A percentile compares a stretch with the other conserved stretches of the same genome.
These are phyloP conservation scores for Leuctra nigra DNA, from an alignment of 2,888 invertebrate genomes.

Conservation along the genomic window DNA sequence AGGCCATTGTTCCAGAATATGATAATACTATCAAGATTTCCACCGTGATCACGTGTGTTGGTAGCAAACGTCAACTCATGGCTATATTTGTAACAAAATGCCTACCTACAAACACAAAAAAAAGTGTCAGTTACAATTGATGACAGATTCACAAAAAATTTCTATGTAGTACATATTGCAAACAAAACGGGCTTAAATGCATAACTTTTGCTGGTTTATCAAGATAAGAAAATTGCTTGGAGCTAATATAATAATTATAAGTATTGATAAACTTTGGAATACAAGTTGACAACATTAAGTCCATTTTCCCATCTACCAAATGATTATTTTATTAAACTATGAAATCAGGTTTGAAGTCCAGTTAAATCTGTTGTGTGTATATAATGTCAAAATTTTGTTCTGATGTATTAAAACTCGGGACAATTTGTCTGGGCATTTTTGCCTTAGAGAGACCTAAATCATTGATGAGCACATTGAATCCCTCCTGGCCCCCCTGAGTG, in stretches of 20 bases:
- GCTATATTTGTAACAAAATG: too few relatives aligned
- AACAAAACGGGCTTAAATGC: too few relatives aligned
- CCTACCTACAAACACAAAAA: too few relatives aligned
- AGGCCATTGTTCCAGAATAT: too few relatives aligned
- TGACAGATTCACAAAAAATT: too few relatives aligned
- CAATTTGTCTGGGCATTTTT: neutral
- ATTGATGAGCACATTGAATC: constrained; percentile 79
- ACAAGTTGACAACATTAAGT: constrained; percentile 5
- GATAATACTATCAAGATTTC: too few relatives aligned
- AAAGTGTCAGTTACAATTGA: too few relatives aligned
- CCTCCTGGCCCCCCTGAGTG: constrained; percentile 52
- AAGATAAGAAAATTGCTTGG: neutral
- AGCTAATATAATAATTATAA: too few relatives aligned
- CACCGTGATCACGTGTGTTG: too few relatives aligned
- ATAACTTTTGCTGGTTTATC: too few relatives aligned
- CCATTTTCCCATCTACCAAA: neutral
- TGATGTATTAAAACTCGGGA: constrained; percentile 1
- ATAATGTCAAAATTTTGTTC: neutral
- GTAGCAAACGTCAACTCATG: too few relatives aligned
- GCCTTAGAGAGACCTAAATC: constrained; percentile 36
- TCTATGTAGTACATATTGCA: too few relatives aligned
- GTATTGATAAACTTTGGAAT: neutral
- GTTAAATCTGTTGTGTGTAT: neutral
- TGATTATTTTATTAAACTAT: neutral
- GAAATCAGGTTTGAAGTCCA: neutral